Evolutionary conservation across 2,888 invertebrate genomes (phyloP), one percentile per base, ranked within the genome.

Genomic region (Cosmopolites sordidus): DNA sequence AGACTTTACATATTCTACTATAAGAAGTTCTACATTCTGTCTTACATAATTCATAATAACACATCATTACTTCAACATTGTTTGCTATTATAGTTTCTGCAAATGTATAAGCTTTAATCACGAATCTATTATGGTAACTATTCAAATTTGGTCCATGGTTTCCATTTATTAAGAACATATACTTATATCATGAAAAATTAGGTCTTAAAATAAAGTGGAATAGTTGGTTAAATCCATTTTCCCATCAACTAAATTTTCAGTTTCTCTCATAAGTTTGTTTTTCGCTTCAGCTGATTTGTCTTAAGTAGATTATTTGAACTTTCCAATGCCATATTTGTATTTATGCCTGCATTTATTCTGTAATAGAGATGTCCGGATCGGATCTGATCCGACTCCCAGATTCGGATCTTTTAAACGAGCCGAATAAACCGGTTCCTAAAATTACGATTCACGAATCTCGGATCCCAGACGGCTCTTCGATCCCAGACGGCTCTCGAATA

Each of bases 41-140:
- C 15, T 51, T 51, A 42, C 57, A 57, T 45, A 57, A 47, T 47
- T 50, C 43, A 40, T 57, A 54, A 39, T 45, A 49, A 15, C 12
- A 12, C 43, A 51, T 43, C 18, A 38, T 33, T 12, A 48, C 44
- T 9, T 43, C 16, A 6, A 47, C 22, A 3, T 39, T 22, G 42
- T 39, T 44, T 11, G 15, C 16, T 29, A 49, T 49, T 43, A 46
- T 42, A 46, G 16, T 41, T 48, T 51, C 47, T 38, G 55, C 57
- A 16, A 37, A 0, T 45, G 44, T 49, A 27, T 51, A 51, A 37
- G 53, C 51, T 47, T 51, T 56, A 11, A 42, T 44, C 14, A 53
- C 48, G 29, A 55, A 14, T 45, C 41, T 60, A 14, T 54, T 51
- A 15, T 27, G 27, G 27, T 27, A 27, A 6, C 6, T 27, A 27